Evolutionary conservation across 2,888 invertebrate genomes (phyloP).

Genomic region (Didymodactylos carnosus): DNA sequence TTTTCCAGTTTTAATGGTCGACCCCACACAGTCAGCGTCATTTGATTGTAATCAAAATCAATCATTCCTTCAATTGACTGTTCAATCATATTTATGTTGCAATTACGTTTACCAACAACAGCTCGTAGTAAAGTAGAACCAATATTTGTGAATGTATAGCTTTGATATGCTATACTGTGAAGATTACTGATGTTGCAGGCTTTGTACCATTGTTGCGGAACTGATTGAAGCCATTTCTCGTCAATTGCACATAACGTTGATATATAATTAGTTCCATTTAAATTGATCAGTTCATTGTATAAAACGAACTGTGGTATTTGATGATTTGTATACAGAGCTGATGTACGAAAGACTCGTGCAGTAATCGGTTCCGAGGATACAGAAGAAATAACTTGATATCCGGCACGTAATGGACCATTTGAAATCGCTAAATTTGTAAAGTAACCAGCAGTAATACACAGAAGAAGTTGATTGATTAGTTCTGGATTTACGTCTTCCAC

Average conservation of each 20-base stretch:
- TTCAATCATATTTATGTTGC: neutral
- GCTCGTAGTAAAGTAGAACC: neutral
- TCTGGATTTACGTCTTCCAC: neutral
- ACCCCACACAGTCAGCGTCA: neutral
- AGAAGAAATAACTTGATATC: neutral
- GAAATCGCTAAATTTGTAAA: neutral
- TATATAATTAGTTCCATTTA: neutral
- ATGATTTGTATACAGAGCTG: neutral
- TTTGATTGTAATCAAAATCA: neutral
- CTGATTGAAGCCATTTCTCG: neutral
- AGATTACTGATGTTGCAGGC: neutral
- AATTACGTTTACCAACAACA: neutral
- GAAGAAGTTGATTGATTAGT: neutral
- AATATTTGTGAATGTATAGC: neutral
- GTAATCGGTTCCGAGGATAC: neutral
- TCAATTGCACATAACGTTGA: neutral
- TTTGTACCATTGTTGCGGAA: neutral
- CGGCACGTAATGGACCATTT: neutral
- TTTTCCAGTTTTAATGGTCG: neutral
- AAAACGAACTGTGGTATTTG: neutral
- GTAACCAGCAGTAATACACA: neutral
- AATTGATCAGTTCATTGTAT: neutral
- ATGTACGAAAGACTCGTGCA: neutral
- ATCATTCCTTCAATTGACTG: neutral
- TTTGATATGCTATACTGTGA: neutral